Evolutionary conservation across 2,113 vertebrate genomes (phyloP).

Genomic region (Anoura caudifer): DNA sequence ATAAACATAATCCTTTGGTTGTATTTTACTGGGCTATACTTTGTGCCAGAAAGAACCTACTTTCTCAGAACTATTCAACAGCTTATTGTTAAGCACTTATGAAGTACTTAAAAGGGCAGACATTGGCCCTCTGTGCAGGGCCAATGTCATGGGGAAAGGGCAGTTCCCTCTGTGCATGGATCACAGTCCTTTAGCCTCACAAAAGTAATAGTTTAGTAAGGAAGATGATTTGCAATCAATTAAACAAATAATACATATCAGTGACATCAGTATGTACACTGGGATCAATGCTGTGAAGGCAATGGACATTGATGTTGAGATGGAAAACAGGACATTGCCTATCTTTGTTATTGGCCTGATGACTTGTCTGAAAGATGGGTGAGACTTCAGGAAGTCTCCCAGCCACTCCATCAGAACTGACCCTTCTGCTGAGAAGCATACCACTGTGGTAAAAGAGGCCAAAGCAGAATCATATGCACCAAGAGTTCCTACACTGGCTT

Average conservation of each 20-base stretch:
- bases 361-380: not conserved
- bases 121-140: too few relatives aligned
- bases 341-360: not conserved
- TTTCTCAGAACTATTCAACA: not conserved
- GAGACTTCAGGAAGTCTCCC: not conserved
- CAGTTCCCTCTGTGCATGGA: not conserved
- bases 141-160: too few relatives aligned
- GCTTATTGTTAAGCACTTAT: not conserved
- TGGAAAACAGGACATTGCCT: not conserved
- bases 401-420: not conserved
- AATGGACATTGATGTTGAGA: not conserved
- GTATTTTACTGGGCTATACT: not conserved
- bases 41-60: not conserved
- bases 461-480: not conserved
- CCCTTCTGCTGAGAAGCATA: not conserved
- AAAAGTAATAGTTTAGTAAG: not conserved
- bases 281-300: not conserved
- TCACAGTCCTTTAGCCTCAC: not conserved
- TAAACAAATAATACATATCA: slow-evolving; percentile 20
- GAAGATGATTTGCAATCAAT: not conserved
- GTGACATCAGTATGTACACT: too few relatives aligned
- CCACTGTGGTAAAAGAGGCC: not conserved
- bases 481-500: not conserved
- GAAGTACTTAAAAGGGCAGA: not conserved
- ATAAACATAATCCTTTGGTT: not conserved